phyloP scores from a whole-genome alignment of 2,113 vertebrate genomes.

The Donacobius atricapilla region DNA sequence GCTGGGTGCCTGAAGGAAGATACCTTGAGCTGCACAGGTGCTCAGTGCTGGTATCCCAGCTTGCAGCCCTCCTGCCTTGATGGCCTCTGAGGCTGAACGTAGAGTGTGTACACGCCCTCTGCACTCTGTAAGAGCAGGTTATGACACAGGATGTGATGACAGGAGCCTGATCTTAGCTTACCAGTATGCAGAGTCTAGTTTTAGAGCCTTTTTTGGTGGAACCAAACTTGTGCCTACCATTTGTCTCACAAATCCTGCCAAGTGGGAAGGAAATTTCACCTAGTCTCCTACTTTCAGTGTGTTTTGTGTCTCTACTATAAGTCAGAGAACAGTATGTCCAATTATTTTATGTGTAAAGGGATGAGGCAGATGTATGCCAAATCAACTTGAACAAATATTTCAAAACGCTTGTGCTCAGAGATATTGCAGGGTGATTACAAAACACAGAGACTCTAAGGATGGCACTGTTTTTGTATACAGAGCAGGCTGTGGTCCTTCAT shows the following conservation, averaged over 20 bases:
- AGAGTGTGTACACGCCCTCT: not conserved
- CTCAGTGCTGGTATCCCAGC: not conserved
- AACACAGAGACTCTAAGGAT: not conserved
- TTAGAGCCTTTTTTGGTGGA: not conserved
- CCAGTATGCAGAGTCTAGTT: not conserved
- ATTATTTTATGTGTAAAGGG: not conserved
- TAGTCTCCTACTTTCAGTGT: not conserved
- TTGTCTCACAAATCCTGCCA: not conserved
- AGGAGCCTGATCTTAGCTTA: not conserved
- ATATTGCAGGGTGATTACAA: not conserved
- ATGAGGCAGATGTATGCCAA: not conserved
- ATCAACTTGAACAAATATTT: not conserved
- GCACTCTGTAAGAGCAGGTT: fast-evolving
- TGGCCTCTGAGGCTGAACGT: not conserved
- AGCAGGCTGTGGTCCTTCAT: not conserved
- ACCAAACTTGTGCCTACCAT: not conserved
- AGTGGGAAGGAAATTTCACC: not conserved
- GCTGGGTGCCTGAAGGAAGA: not conserved
- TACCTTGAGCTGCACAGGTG: fast-evolving
- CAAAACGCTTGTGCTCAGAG: not conserved
- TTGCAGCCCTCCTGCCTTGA: not conserved
- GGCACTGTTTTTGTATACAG: not conserved
- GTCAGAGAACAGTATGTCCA: not conserved
- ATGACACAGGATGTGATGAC: not conserved
- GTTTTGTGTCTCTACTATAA: not conserved